These are phyloP conservation scores for Blastobasis adustella DNA, from an alignment of 2,888 invertebrate genomes.

Conservation along the genomic window DNA sequence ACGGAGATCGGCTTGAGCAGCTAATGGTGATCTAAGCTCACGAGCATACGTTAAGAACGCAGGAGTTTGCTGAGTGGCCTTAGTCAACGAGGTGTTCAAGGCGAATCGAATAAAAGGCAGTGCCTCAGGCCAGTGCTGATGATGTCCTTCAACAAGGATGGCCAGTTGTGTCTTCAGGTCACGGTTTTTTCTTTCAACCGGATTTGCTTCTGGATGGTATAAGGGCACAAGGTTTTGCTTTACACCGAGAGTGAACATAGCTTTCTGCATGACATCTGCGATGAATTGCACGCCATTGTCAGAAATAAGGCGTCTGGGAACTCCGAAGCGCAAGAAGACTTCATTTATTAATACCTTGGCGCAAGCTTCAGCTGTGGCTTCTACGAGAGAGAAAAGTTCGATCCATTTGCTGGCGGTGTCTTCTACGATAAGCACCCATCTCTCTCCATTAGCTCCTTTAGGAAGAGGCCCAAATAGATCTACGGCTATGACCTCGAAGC, in stretches of 20 bases:
- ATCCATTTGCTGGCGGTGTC: slow-evolving; percentile 21
- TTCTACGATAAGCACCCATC: slow-evolving; percentile 22
- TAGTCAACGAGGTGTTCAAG: slow-evolving; percentile 9
- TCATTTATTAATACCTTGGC: neutral
- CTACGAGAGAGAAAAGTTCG: slow-evolving; percentile 19
- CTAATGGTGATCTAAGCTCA: slow-evolving; percentile 16
- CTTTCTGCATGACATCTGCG: slow-evolving; percentile 1
- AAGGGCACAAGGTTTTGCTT: slow-evolving; percentile 17
- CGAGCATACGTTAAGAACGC: slow-evolving; percentile 21
- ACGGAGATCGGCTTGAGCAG: neutral
- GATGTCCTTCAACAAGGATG: slow-evolving; percentile 17
- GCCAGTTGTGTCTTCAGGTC: slow-evolving; percentile 22
- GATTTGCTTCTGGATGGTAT: slow-evolving; percentile 31
- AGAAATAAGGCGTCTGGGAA: slow-evolving; percentile 10
- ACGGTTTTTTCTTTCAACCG: slow-evolving; percentile 27
- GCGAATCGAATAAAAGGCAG: slow-evolving; percentile 16
- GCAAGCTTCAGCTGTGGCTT: slow-evolving; percentile 16
- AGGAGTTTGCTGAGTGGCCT: slow-evolving; percentile 14
- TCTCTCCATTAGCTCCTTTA: slow-evolving; percentile 12
- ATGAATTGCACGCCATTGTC: slow-evolving; percentile 17
- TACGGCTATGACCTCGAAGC: neutral
- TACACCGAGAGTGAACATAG: slow-evolving; percentile 5
- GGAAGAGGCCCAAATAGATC: slow-evolving; percentile 21
- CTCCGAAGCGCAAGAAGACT: slow-evolving; percentile 14
- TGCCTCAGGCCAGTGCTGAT: slow-evolving; percentile 16